Percentiles rank a stretch among this genome's conserved stretches.
Conservation (phyloP, 2,797 vertebrate species). For the Cirrhinus mrigala region DNA sequence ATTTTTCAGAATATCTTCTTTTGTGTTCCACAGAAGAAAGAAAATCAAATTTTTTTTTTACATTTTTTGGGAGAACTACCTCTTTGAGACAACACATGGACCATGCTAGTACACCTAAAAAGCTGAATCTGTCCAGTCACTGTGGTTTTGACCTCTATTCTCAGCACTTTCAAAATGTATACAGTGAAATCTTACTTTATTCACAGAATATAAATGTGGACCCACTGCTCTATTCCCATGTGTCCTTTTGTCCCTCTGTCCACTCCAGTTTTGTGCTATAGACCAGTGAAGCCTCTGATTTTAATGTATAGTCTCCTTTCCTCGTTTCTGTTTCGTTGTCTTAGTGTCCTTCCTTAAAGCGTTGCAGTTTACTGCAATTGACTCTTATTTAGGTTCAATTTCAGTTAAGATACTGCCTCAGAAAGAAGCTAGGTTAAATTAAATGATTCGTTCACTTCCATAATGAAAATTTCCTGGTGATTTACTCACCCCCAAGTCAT, state of each 20-base stretch:
- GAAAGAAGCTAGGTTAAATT: too few species aligned
- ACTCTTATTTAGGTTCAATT: neutral
- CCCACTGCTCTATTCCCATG: neutral
- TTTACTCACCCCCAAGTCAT: too few species aligned
- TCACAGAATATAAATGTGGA: slow-evolving; percentile 16
- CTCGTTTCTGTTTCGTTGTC: slow-evolving; percentile 19
- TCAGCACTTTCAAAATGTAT: slow-evolving; percentile 5
- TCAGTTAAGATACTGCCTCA: too few species aligned
- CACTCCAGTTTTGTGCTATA: slow-evolving; percentile 8
- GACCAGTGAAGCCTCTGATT: slow-evolving; percentile 31
- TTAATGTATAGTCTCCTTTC: neutral
- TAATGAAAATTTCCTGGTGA: too few species aligned
- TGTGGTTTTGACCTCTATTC: neutral
- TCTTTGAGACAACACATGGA: slow-evolving; percentile 13
- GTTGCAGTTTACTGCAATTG: neutral
- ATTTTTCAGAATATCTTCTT: neutral
- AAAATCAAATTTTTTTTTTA: neutral
- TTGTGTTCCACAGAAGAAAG: neutral
- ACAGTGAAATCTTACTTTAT: neutral
- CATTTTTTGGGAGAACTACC: neutral
- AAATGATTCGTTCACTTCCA: too few species aligned
- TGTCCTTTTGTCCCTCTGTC: slow-evolving; percentile 24
- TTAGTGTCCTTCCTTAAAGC: slow-evolving; percentile 27
- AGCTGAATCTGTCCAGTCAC: neutral
- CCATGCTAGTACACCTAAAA: slow-evolving; percentile 2